phyloP scores from a whole-genome alignment of 2,888 invertebrate genomes.

The Eristalis arbustorum region DNA sequence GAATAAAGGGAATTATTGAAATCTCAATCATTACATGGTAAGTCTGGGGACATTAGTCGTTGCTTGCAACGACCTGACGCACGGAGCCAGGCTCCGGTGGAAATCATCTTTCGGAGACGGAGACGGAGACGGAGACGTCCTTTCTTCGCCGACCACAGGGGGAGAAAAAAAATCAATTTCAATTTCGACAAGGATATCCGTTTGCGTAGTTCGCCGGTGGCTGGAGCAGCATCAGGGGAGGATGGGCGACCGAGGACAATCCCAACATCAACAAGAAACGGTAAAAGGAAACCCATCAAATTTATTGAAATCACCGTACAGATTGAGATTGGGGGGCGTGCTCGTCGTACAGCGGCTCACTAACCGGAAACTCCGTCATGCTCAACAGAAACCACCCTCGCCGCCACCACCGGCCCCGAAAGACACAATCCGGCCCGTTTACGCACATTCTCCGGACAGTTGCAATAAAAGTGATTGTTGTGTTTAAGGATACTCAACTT shows the following conservation, averaged over 20 bases:
- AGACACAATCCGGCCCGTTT: neutral
- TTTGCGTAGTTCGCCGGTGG: slow-evolving; percentile 31
- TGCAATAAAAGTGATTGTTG: slow-evolving; percentile 68
- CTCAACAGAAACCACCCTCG: neutral
- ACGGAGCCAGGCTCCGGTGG: neutral
- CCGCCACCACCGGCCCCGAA: neutral
- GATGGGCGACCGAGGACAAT: slow-evolving; percentile 25
- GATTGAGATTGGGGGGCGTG: slow-evolving; percentile 44
- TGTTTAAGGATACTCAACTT: slow-evolving; percentile 67
- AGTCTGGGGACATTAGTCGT: neutral
- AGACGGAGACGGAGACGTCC: slow-evolving; percentile 7
- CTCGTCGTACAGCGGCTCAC: neutral
- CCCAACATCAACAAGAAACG: slow-evolving; percentile 72
- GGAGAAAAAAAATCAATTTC: slow-evolving; percentile 60
- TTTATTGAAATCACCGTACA: slow-evolving; percentile 79
- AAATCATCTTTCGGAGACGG: slow-evolving; percentile 40
- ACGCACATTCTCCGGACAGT: slow-evolving; percentile 62
- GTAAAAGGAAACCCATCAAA: slow-evolving; percentile 79
- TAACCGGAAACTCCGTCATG: neutral
- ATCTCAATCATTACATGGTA: slow-evolving; percentile 31
- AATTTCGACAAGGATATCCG: slow-evolving; percentile 64
- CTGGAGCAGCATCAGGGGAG: neutral
- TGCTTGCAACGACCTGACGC: slow-evolving; percentile 10
- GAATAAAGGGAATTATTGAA: slow-evolving; percentile 37
- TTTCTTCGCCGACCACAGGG: slow-evolving; percentile 6